Evolutionary conservation across 2,888 invertebrate species (phyloP), one percentile per base, ranked within the genome.

Genomic region (Trimorus sp.): DNA sequence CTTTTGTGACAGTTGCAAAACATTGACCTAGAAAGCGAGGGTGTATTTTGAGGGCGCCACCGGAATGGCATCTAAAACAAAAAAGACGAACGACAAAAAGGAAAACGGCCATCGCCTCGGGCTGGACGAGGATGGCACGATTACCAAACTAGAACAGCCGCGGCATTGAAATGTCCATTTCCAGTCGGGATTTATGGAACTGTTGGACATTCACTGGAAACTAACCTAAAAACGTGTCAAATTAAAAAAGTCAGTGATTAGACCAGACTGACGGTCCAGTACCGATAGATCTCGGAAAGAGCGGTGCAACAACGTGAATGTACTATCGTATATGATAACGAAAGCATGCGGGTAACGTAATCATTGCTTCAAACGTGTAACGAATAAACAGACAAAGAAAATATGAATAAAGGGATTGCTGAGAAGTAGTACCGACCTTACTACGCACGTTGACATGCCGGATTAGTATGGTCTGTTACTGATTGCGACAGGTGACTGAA

Each of bases 241-340:
- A 53, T 76, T 54, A 37, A 58, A 48, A 60, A 70, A 77, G 26
- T 26, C 69, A 83, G 86, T 80, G 78, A 69, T 71, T 45, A 75
- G 65, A 80, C 54, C 79, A 85, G 84, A 83, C 69, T 79, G 83
- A 83, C 84, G 79, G 84, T 88, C 89, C 89, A 88, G 89, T 90
- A 89, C 90, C 90, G 89, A 90, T 86, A 89, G 88, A 89, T 85
- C 85, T 75, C 74, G 83, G 83, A 82, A 83, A 86, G 84, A 89
- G 87, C 84, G 83, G 89, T 89, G 89, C 89, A 76, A 38, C 37
- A 66, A 60, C 14, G 81, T 76, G 68, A 73, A 83, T 79, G 15
- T 8, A 66, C n/a, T 82, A 76, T 70, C 75, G 60, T 53, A 62
- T 69, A 76, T 59, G 45, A 42, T 45, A 65, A 56, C 14, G 36